Evolutionary conservation across 2,888 invertebrate species (phyloP).

Genomic region (Coelogynopora nodosa): DNA sequence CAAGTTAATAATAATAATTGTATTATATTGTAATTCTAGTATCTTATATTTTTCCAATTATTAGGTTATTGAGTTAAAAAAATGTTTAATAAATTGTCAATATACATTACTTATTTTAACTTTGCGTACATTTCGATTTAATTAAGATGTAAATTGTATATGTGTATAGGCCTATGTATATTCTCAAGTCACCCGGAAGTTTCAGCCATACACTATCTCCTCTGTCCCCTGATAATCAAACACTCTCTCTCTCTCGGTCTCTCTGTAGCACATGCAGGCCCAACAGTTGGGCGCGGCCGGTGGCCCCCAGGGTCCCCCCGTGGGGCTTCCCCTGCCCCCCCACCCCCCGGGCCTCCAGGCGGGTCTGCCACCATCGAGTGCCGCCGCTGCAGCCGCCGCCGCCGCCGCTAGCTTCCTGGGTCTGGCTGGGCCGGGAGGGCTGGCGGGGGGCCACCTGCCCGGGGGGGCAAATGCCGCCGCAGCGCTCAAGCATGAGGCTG

Average conservation of each 20-base stretch:
- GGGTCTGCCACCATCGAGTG: constrained; percentile 29
- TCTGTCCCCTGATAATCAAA: not conserved
- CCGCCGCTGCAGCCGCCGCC: constrained; percentile 41
- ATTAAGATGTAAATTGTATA: too few relatives aligned
- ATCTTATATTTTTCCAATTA: too few relatives aligned
- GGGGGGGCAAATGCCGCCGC: constrained; percentile 20
- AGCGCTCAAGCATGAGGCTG: constrained; percentile 37
- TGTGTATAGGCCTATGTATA: too few relatives aligned
- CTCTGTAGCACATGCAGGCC: constrained; percentile 14
- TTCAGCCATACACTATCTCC: too few relatives aligned
- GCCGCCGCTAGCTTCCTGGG: constrained; percentile 35
- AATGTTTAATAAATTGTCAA: too few relatives aligned
- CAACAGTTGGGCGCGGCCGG: constrained; percentile 19
- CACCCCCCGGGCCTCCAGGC: constrained; percentile 59
- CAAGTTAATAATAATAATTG: too few relatives aligned
- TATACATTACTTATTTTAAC: too few relatives aligned
- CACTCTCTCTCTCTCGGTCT: not conserved
- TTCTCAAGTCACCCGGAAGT: too few relatives aligned
- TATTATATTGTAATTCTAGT: too few relatives aligned
- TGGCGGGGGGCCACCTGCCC: not conserved
- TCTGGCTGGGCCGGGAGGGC: not conserved
- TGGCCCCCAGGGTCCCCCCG: constrained; percentile 16
- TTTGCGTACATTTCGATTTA: too few relatives aligned
- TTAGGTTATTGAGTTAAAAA: too few relatives aligned
- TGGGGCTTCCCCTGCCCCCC: constrained; percentile 56